These are phyloP conservation scores for Cephus spinipes DNA, from an alignment of 2,888 invertebrate genomes.

Conservation along the genomic window DNA sequence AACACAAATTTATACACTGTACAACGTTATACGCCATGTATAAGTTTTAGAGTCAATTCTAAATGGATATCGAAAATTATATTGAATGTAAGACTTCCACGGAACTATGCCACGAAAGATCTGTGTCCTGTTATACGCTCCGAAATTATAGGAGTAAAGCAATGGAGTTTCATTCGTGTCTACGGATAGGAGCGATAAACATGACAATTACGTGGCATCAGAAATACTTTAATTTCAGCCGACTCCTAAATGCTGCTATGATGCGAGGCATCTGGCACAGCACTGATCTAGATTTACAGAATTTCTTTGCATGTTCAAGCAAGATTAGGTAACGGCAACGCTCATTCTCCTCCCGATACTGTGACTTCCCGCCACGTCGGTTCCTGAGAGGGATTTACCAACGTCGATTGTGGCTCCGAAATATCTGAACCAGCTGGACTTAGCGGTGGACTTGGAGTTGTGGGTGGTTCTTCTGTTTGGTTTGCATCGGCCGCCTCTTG, in stretches of 20 bases:
- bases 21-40: conserved; percentile 28
- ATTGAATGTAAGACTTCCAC: not conserved
- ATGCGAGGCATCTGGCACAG: not conserved
- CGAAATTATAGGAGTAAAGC: not conserved
- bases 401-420: conserved; percentile 56
- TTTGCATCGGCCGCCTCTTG: conserved; percentile 45
- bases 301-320: conserved; percentile 7
- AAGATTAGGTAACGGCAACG: not conserved
- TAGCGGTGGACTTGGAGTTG: conserved; percentile 62
- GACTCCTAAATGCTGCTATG: not conserved
- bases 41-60: conserved; percentile 3
- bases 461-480: conserved; percentile 52
- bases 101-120: not conserved
- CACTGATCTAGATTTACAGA: conserved; percentile 2
- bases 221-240: conserved; percentile 1
- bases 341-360: conserved; percentile 69
- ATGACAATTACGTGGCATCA: not conserved
- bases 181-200: not conserved
- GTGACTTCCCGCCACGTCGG: conserved; percentile 69
- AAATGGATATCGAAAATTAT: not conserved
- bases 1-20: conserved; percentile 37
- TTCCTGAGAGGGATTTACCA: conserved; percentile 62
- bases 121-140: not conserved
- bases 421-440: conserved; percentile 66
- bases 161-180: not conserved